Percentiles rank a stretch among this genome's conserved stretches.
These are phyloP conservation scores for Chaenogobius annularis DNA, from an alignment of 2,113 vertebrate genomes.

Conservation along the genomic window DNA sequence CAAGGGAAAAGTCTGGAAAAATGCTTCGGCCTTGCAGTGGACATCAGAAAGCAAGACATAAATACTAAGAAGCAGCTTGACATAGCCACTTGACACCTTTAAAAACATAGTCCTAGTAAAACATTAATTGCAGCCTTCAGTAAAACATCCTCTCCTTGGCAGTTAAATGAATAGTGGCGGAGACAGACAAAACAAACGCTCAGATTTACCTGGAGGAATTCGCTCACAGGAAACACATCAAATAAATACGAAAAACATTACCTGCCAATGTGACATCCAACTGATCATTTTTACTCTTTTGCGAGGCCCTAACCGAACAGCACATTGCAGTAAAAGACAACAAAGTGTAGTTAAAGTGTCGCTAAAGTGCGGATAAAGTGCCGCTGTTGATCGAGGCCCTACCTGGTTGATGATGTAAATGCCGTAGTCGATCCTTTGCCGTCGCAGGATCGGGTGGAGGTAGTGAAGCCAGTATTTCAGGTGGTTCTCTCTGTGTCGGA, in stretches of 20 bases:
- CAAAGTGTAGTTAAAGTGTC: background rate
- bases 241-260: background rate
- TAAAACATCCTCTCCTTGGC: too few relatives aligned
- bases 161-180: too few relatives aligned
- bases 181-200: too few relatives aligned
- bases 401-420: slow-evolving; percentile 99
- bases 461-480: slow-evolving; percentile 99
- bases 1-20: too few relatives aligned
- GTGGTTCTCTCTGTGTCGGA: slow-evolving; percentile 95
- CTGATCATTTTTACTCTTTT: background rate
- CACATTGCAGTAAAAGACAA: background rate
- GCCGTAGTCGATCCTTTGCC: slow-evolving; percentile 94
- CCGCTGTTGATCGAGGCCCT: slow-evolving; percentile 6
- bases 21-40: too few relatives aligned
- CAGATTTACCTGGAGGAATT: too few relatives aligned
- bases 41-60: background rate
- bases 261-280: background rate
- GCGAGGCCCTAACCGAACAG: background rate
- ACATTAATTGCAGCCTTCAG: too few relatives aligned
- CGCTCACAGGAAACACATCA: too few relatives aligned
- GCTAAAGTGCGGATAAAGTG: too few relatives aligned
- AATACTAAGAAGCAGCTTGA: too few relatives aligned
- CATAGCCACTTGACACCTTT: too few relatives aligned
- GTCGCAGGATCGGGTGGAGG: slow-evolving; percentile 93
- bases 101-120: too few relatives aligned